Evolutionary conservation across 2,113 vertebrate species (phyloP).

Genomic region (Rattus rattus): DNA sequence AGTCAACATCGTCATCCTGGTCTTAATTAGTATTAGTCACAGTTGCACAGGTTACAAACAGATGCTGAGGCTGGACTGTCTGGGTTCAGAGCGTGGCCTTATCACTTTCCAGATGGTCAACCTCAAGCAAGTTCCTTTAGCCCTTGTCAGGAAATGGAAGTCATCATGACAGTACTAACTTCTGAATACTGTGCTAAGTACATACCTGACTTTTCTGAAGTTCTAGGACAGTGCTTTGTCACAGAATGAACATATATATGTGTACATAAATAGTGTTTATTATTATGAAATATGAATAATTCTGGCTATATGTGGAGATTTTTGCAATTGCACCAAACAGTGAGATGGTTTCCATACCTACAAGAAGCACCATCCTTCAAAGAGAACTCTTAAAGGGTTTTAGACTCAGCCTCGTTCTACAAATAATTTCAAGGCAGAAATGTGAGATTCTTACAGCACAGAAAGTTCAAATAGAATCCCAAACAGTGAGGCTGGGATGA

Average conservation of each 20-base stretch:
- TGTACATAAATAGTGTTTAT: neutral
- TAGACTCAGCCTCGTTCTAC: neutral
- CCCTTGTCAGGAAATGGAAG: neutral
- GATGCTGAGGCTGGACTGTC: neutral
- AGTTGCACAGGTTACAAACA: neutral
- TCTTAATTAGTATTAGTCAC: neutral
- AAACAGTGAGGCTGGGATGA: neutral
- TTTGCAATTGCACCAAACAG: neutral
- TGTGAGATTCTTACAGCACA: constrained; percentile 7
- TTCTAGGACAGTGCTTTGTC: neutral
- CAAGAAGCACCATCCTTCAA: constrained; percentile 12
- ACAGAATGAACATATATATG: neutral
- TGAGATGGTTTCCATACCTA: neutral
- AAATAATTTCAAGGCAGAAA: constrained; percentile 12
- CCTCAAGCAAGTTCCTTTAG: neutral
- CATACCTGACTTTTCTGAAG: neutral
- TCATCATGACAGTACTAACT: neutral
- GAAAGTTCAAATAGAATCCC: constrained; percentile 43
- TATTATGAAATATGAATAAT: constrained; percentile 13
- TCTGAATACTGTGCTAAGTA: neutral
- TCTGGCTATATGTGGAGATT: neutral
- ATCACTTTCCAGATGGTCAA: neutral
- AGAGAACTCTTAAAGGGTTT: neutral
- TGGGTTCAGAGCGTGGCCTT: neutral
- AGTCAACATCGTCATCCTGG: neutral